Evolutionary conservation across 2,888 invertebrate genomes (phyloP).

Genomic region (Phyllotreta cruciferae): DNA sequence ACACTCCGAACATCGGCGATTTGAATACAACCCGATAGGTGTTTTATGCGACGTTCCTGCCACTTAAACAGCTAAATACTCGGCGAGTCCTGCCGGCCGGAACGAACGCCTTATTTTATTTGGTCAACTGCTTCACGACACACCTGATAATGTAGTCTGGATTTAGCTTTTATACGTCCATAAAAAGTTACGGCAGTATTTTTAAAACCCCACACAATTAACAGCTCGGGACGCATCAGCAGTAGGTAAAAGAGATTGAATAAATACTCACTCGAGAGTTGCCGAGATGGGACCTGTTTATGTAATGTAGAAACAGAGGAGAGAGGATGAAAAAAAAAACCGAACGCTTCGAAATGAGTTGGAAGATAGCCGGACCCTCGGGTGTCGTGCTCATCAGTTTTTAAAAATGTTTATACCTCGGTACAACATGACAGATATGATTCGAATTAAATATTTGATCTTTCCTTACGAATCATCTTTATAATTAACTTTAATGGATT

Average conservation of each 20-base stretch:
- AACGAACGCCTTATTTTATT: slow-evolving; percentile 31
- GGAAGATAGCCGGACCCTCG: slow-evolving; percentile 12
- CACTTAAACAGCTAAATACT: slow-evolving; percentile 27
- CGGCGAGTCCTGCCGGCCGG: slow-evolving; percentile 1
- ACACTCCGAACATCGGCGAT: slow-evolving; percentile 40
- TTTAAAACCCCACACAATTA: slow-evolving; percentile 37
- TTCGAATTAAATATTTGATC: slow-evolving; percentile 15
- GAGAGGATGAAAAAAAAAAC: slow-evolving; percentile 18
- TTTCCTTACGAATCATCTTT: slow-evolving; percentile 49
- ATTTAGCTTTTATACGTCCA: slow-evolving; percentile 49
- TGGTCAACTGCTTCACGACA: slow-evolving; percentile 45
- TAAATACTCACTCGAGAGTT: slow-evolving; percentile 35
- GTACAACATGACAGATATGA: slow-evolving; percentile 13
- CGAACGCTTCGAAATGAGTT: slow-evolving; percentile 12
- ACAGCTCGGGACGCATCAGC: slow-evolving; percentile 36
- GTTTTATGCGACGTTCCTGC: slow-evolving; percentile 43
- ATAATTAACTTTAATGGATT: too few species aligned
- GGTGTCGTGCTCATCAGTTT: slow-evolving; percentile 13
- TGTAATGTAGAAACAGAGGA: slow-evolving; percentile 9
- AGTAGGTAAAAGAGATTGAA: slow-evolving; percentile 36
- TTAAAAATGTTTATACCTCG: slow-evolving; percentile 11
- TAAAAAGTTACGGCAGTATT: slow-evolving; percentile 45
- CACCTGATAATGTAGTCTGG: slow-evolving; percentile 52
- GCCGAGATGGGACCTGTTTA: slow-evolving; percentile 28
- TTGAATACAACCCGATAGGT: slow-evolving; percentile 44